Evolutionary conservation across 2,888 invertebrate species (phyloP), one percentile per base, ranked within the genome.

Genomic region (Stegana nigrithorax): DNA sequence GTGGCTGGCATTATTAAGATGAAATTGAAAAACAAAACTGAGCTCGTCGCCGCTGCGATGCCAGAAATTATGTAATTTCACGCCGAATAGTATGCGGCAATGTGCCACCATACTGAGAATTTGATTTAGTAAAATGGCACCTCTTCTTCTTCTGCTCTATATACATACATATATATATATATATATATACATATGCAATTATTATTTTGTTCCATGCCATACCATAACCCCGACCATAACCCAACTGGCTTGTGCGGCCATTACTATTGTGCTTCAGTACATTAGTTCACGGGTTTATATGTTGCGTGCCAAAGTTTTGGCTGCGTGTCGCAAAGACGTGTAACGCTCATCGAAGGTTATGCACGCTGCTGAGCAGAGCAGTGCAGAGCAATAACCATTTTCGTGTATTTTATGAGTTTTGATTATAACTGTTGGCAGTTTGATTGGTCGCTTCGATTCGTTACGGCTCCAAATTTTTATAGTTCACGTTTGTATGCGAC

Each of bases 11-110:
- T 73, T 81, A 78, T 81, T 75, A 80, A 80, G 75, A 71, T 60
- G 63, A 74, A 78, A 76, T 78, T 73, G 73, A 73, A 73, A n/a
- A 74, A 74, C 64, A 66, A 67, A 64, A n/a, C n/a, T n/a, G n/a
- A n/a, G n/a, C n/a, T n/a, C n/a, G n/a, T n/a, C n/a, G n/a, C n/a
- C n/a, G 59, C 26, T 56, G 56, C n/a, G 45, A 59, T 23, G 59
- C 53, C 27, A 64, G 66, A 71, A 68, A 69, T 71, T 68, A 71
- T 71, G 67, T 72, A 74, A 81, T 72, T 75, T 79, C 63, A 75
- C 62, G 66, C 71, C 67, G 59, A 25, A 65, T 70, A 72, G 68
- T 65, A 71, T 66, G 68, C 71, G 60, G 44, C 44, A 23, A 4
- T 21, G 23, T 12, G 32, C 32, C n/a, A n/a, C 2, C n/a, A n/a